Percentiles rank a stretch among this genome's conserved stretches.
These are phyloP conservation scores for Phenganax marumi DNA, from an alignment of 92 coral and sea anemone genomes.

Conservation along the genomic window DNA sequence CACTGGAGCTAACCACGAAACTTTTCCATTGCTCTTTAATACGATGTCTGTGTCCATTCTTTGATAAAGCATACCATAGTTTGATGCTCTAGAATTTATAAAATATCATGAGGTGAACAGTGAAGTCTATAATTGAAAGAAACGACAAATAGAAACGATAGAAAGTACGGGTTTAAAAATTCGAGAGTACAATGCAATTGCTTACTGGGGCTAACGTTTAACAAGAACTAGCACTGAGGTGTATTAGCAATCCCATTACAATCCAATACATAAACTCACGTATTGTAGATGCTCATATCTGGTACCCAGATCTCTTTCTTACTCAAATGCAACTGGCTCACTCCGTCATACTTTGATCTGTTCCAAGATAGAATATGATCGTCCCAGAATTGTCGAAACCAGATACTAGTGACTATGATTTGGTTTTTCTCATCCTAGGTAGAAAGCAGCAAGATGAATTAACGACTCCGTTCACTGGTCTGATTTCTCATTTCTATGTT, in stretches of 20 bases:
- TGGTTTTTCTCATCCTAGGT: constrained; percentile 76
- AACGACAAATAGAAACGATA: too few relatives aligned
- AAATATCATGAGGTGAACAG: background rate
- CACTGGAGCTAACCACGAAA: constrained; percentile 85
- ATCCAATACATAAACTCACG: constrained; percentile 45
- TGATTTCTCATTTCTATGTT: background rate
- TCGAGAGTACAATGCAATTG: too few relatives aligned
- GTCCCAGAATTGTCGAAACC: constrained; percentile 83
- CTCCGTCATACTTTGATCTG: constrained; percentile 52
- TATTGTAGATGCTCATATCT: constrained; percentile 61
- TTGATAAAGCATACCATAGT: constrained; percentile 34
- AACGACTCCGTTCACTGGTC: constrained; percentile 24
- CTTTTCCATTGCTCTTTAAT: constrained; percentile 59
- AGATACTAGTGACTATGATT: constrained; percentile 72
- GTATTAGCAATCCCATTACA: background rate
- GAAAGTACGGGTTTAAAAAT: too few relatives aligned
- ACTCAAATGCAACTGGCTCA: constrained; percentile 47
- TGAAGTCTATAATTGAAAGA: too few relatives aligned
- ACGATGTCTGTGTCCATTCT: constrained; percentile 83
- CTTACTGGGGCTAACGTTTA: background rate
- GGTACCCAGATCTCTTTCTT: constrained; percentile 61
- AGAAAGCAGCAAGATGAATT: background rate
- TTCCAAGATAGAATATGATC: constrained; percentile 63
- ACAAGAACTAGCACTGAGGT: background rate
- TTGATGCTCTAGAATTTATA: constrained; percentile 15